These are phyloP conservation scores for Akabosia matsudoensis DNA, from an alignment of 1,140 invertebrate genomes.

Conservation along the genomic window DNA sequence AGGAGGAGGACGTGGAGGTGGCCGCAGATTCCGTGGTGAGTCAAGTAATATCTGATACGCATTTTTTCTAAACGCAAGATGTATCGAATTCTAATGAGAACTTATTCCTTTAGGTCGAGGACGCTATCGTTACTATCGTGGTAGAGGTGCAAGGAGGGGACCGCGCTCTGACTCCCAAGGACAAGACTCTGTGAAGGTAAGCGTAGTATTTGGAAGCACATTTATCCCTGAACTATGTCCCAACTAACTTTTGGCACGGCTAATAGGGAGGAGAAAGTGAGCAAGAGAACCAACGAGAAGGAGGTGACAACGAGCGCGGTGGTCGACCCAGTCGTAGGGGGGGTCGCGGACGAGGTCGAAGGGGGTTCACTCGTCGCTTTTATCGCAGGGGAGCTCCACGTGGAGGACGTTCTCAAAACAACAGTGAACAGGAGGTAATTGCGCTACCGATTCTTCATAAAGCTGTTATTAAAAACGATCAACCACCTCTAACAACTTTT, in stretches of 20 bases:
- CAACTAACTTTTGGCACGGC: not conserved
- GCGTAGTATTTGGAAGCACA: no score
- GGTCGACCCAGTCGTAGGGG: slow-evolving; percentile 49
- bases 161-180: slow-evolving; percentile 36
- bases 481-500: no score
- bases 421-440: slow-evolving; percentile 41
- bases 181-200: slow-evolving; percentile 24
- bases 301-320: slow-evolving; percentile 50
- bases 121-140: slow-evolving; percentile 42
- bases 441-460: no score
- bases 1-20: slow-evolving; percentile 46
- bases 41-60: not conserved
- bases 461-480: no score
- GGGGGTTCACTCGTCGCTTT: slow-evolving; percentile 60
- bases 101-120: slow-evolving; percentile 32
- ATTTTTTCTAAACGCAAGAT: not conserved
- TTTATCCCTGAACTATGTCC: not conserved
- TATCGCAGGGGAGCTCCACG: slow-evolving; percentile 56
- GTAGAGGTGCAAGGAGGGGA: slow-evolving; percentile 47
- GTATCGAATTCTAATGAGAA: slow-evolving; percentile 32
- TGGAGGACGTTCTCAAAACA: slow-evolving; percentile 21
- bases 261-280: slow-evolving; percentile 22
- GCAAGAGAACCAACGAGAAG: slow-evolving; percentile 42
- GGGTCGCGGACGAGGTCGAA: slow-evolving; percentile 46
- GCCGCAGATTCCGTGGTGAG: slow-evolving; percentile 37